Conservation (phyloP, 1,140 invertebrate genomes). For the Musca vetustissima region DNA sequence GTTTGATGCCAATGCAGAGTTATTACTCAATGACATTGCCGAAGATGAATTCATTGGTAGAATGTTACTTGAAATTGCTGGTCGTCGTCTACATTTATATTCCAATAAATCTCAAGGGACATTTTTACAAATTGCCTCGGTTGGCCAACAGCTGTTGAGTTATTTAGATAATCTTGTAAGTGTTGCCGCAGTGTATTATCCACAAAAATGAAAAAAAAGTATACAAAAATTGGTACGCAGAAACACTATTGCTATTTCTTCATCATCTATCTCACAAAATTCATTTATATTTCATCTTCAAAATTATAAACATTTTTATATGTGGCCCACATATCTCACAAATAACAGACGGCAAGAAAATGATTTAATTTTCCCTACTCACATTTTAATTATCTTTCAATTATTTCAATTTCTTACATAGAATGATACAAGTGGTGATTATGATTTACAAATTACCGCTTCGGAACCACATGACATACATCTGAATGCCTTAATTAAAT, state of each 20-base stretch:
- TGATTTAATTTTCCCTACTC: no score
- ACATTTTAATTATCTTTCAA: no score
- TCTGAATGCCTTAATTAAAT: conserved; percentile 37
- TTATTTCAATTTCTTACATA: no score
- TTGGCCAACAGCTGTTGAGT: conserved; percentile 68
- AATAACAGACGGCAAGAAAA: no score
- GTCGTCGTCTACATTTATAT: conserved; percentile 69
- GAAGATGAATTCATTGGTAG: conserved; percentile 66
- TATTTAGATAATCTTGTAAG: conserved; percentile 74
- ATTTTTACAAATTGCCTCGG: conserved; percentile 66
- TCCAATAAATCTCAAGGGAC: conserved; percentile 62
- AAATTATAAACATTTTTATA: no score
- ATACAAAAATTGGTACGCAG: conserved; percentile 1
- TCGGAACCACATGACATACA: conserved; percentile 44
- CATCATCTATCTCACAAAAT: no score
- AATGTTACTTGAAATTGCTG: conserved; percentile 70
- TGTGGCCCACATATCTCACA: no score
- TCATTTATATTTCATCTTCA: no score
- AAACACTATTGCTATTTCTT: no score
- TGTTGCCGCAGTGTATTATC: conserved; percentile 36
- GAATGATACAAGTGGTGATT: no score
- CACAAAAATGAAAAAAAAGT: conserved; percentile 27
- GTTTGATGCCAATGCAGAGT: conserved; percentile 75
- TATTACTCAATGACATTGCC: conserved; percentile 68
- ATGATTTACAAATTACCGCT: conserved; percentile 39